A percentile compares a stretch with the other conserved stretches of the same genome.
Evolutionary conservation across 1,140 invertebrate species (phyloP).

Genomic region (Aphaenogaster ashmeadi): DNA sequence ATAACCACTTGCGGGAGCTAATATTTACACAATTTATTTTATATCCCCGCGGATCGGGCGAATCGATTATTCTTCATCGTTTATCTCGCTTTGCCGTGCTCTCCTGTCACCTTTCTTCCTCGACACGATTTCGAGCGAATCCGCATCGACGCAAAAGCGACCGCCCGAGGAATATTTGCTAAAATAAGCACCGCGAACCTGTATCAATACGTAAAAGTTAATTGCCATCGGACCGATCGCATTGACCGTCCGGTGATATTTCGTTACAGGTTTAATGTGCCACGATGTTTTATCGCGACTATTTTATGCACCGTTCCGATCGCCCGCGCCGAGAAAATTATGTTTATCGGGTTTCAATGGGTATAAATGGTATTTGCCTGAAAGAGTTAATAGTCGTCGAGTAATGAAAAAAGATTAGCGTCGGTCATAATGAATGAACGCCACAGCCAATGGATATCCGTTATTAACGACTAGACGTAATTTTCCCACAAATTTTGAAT

Average conservation of each 20-base stretch:
- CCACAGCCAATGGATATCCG: neutral
- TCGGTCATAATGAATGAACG: neutral
- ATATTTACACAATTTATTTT: conserved; percentile 66
- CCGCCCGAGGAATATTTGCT: conserved; percentile 51
- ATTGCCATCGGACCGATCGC: conserved; percentile 53
- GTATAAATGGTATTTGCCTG: conserved; percentile 16
- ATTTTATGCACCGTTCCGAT: conserved; percentile 38
- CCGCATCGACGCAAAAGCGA: conserved; percentile 43
- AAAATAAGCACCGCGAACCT: conserved; percentile 60
- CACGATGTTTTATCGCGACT: conserved; percentile 56
- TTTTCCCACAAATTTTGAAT: conserved; percentile 3
- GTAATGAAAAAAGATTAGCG: conserved; percentile 13
- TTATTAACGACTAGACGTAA: neutral
- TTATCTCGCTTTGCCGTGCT: neutral
- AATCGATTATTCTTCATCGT: conserved; percentile 54
- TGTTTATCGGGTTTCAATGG: conserved; percentile 38
- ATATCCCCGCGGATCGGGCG: conserved; percentile 30
- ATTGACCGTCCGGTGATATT: conserved; percentile 58
- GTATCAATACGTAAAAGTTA: conserved; percentile 66
- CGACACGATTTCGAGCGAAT: conserved; percentile 34
- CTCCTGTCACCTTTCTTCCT: conserved; percentile 2
- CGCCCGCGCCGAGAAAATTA: conserved; percentile 25
- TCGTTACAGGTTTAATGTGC: conserved; percentile 63
- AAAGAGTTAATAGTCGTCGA: conserved; percentile 29
- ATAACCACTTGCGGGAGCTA: conserved; percentile 44